Evolutionary conservation across 2,113 vertebrate species (phyloP).

Genomic region (Meles meles): DNA sequence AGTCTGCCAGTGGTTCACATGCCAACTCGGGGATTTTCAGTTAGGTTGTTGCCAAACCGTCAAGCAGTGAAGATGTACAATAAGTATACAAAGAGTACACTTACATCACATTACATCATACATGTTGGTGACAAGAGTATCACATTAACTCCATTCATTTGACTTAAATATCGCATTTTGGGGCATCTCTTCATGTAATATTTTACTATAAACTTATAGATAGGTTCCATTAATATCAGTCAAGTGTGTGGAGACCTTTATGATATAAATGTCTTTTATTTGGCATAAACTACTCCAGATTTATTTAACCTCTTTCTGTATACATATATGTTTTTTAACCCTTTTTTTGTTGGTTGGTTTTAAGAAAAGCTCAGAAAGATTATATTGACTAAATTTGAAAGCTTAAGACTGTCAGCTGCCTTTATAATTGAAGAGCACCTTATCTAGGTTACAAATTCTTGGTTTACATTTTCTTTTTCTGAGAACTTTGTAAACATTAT

Average conservation of each 20-base stretch:
- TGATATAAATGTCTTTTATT: neutral
- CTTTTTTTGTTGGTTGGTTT: neutral
- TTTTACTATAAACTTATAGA: neutral
- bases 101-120: neutral
- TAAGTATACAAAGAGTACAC: neutral
- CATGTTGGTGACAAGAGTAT: neutral
- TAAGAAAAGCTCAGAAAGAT: conserved; percentile 31
- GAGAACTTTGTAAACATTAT: neutral
- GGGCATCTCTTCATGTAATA: neutral
- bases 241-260: neutral
- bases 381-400: neutral
- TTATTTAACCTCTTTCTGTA: neutral
- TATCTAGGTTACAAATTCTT: neutral
- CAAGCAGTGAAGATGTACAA: neutral
- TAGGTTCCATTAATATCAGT: neutral
- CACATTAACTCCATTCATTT: neutral
- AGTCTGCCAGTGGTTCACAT: neutral
- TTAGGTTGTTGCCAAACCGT: neutral
- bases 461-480: conserved; percentile 27
- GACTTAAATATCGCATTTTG: neutral
- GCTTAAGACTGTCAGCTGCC: neutral
- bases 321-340: neutral
- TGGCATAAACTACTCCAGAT: neutral
- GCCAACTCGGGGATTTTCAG: neutral
- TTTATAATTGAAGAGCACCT: neutral